Percentiles rank a stretch among this genome's conserved stretches.
These are phyloP conservation scores for Spermophilus dauricus DNA, from an alignment of 2,113 vertebrate species.

Conservation along the genomic window DNA sequence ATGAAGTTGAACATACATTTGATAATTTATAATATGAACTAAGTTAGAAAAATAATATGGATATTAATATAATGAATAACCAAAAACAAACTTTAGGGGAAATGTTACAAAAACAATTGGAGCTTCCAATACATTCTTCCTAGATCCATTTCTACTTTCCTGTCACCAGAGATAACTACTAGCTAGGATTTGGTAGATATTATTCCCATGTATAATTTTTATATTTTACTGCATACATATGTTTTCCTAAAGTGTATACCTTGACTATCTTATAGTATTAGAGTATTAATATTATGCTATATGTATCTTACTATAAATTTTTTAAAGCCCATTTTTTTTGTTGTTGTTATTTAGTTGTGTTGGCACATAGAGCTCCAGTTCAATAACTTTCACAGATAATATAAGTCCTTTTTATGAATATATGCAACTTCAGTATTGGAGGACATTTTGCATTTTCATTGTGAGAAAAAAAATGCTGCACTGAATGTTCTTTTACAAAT, in stretches of 20 bases:
- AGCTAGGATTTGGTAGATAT: background rate
- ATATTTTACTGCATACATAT: background rate
- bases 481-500: background rate
- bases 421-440: background rate
- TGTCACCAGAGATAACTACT: background rate
- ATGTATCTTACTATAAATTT: background rate
- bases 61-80: background rate
- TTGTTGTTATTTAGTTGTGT: background rate
- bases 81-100: background rate
- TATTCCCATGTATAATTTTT: background rate
- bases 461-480: background rate
- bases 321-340: background rate
- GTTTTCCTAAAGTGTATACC: background rate
- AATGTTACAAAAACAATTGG: background rate
- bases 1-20: background rate
- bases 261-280: background rate
- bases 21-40: conserved; percentile 44
- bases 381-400: conserved; percentile 32
- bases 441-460: conserved; percentile 11
- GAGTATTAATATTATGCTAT: background rate
- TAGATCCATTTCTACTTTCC: background rate
- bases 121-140: background rate
- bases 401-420: background rate
- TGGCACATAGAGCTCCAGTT: background rate
- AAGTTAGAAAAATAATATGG: background rate